Evolutionary conservation across 2,888 invertebrate genomes (phyloP).

Genomic region (Chesias legatella): DNA sequence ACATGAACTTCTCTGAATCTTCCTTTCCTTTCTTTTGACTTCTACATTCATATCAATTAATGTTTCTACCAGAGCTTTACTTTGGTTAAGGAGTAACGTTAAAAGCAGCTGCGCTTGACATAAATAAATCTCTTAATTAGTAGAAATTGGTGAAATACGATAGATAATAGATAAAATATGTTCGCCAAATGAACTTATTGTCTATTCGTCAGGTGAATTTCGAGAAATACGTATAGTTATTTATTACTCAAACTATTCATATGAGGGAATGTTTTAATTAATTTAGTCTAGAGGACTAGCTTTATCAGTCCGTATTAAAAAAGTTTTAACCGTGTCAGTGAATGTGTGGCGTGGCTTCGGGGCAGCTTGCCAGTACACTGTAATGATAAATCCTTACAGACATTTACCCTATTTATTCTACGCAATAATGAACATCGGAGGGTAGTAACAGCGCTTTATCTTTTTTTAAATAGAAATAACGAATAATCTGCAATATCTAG

Average conservation of each 20-base stretch:
- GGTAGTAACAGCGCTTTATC: constrained; percentile 12
- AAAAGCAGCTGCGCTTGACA: too few relatives aligned
- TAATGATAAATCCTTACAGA: constrained; percentile 18
- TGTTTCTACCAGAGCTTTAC: too few relatives aligned
- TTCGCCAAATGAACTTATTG: too few relatives aligned
- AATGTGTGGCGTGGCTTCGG: background rate
- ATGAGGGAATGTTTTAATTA: constrained; percentile 13
- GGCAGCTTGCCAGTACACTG: constrained; percentile 15
- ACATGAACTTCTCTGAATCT: too few relatives aligned
- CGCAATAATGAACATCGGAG: constrained; percentile 3
- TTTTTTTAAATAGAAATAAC: constrained; percentile 13
- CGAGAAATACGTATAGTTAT: too few relatives aligned
- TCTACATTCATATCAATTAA: too few relatives aligned
- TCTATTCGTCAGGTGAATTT: too few relatives aligned
- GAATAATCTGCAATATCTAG: constrained; percentile 19
- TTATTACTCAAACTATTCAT: background rate
- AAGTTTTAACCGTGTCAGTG: constrained; percentile 1
- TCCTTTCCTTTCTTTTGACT: too few relatives aligned
- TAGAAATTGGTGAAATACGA: too few relatives aligned
- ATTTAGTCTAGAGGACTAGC: constrained; percentile 1
- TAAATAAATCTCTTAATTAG: too few relatives aligned
- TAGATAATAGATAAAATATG: too few relatives aligned
- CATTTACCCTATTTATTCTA: constrained; percentile 11
- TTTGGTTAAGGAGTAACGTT: too few relatives aligned
- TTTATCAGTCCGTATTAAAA: constrained; percentile 9